phyloP scores from a whole-genome alignment of 2,888 invertebrate genomes.

The Syrphus vitripennis region DNA sequence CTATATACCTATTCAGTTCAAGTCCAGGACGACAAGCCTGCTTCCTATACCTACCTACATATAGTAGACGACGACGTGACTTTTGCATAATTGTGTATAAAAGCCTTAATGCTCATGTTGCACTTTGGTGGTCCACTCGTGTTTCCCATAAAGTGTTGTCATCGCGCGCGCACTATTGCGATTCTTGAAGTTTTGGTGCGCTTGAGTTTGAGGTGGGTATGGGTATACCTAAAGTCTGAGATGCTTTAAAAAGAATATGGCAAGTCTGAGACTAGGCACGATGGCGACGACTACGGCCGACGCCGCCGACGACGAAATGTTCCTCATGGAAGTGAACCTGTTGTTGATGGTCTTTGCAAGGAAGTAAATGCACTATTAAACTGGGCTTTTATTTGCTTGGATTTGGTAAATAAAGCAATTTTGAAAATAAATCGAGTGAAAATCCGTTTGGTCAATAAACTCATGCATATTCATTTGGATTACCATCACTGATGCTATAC shows the following conservation, averaged over 20 bases:
- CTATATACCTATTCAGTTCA: neutral
- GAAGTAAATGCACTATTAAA: conserved; percentile 35
- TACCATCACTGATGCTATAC: too few relatives aligned
- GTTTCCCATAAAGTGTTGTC: conserved; percentile 72
- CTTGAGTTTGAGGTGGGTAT: conserved; percentile 43
- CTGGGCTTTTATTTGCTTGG: conserved; percentile 23
- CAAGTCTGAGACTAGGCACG: neutral
- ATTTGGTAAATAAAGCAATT: conserved; percentile 32
- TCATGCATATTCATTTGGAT: conserved; percentile 45
- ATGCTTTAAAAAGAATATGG: neutral
- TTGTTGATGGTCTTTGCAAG: conserved; percentile 12
- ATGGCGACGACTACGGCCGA: neutral
- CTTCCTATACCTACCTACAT: neutral
- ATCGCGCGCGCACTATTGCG: conserved; percentile 68
- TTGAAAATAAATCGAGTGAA: conserved; percentile 23
- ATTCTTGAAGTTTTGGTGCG: conserved; percentile 49
- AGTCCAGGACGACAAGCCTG: conserved; percentile 11
- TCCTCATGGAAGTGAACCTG: conserved; percentile 31
- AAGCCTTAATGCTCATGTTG: conserved; percentile 70
- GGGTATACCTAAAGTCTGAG: conserved; percentile 29
- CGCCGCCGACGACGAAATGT: neutral
- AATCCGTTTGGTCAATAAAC: conserved; percentile 6
- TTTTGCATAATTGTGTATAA: conserved; percentile 71
- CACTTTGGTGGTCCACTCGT: conserved; percentile 72
- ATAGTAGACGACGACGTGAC: conserved; percentile 69